Percentiles rank a stretch among this genome's conserved stretches.
Evolutionary conservation across 1,140 invertebrate species (phyloP).

Genomic region (Caenorhabditis latens): DNA sequence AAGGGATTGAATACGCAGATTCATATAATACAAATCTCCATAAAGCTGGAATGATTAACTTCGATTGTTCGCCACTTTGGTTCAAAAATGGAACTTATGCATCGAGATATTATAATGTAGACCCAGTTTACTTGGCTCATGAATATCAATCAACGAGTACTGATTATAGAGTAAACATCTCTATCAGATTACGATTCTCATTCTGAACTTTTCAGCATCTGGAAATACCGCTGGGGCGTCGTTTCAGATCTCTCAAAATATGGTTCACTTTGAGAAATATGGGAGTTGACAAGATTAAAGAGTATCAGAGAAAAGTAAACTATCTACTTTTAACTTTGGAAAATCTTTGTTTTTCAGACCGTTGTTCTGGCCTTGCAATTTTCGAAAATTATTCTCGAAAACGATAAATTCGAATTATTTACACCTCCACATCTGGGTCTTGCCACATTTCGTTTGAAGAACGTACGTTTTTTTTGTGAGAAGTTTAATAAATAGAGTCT

Average conservation of each 20-base stretch:
- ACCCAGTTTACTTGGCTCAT: slow-evolving; percentile 92
- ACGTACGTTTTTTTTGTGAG: not conserved
- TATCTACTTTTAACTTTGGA: not conserved
- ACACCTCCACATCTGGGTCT: slow-evolving; percentile 85
- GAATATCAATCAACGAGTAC: slow-evolving; percentile 80
- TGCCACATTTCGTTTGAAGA: slow-evolving; percentile 88
- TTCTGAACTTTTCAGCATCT: slow-evolving; percentile 83
- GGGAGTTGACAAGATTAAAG: slow-evolving; percentile 86
- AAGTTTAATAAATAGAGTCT: not conserved
- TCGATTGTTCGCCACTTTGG: slow-evolving; percentile 81
- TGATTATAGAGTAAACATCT: slow-evolving; percentile 80
- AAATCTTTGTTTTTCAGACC: slow-evolving; percentile 68
- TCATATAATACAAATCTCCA: slow-evolving; percentile 81
- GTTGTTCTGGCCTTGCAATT: slow-evolving; percentile 77
- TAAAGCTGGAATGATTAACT: slow-evolving; percentile 81
- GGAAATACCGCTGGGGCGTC: slow-evolving; percentile 90
- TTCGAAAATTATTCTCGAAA: slow-evolving; percentile 60
- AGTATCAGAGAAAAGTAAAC: slow-evolving; percentile 84
- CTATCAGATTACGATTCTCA: not conserved
- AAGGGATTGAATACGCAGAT: slow-evolving; percentile 79
- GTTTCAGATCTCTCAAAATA: slow-evolving; percentile 91
- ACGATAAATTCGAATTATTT: slow-evolving; percentile 84
- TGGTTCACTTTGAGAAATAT: slow-evolving; percentile 92
- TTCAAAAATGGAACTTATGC: slow-evolving; percentile 81
- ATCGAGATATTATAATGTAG: slow-evolving; percentile 90